A percentile compares a stretch with the other conserved stretches of the same genome.
phyloP scores from a whole-genome alignment of 2,113 vertebrate genomes.

The Excalfactoria chinensis region DNA sequence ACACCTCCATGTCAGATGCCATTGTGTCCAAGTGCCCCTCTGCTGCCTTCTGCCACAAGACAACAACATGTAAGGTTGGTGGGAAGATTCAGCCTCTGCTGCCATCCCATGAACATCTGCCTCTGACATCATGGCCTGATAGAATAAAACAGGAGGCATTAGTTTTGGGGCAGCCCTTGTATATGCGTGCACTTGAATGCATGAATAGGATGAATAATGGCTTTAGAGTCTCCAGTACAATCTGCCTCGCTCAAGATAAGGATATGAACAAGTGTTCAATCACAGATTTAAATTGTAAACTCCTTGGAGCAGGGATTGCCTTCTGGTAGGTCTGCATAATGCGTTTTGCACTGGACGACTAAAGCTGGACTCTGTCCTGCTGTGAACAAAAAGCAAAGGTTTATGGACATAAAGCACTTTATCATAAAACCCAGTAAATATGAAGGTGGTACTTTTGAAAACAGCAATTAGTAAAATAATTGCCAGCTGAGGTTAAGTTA shows the following conservation, averaged over 20 bases:
- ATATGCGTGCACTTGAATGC: conserved; percentile 11
- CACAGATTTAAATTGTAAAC: conserved; percentile 25
- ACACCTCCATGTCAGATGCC: too few relatives aligned
- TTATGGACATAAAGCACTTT: neutral
- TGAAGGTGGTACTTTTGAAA: neutral
- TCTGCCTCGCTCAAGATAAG: conserved; percentile 16
- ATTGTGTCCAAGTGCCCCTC: too few relatives aligned
- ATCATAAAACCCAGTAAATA: neutral
- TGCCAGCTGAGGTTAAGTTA: neutral
- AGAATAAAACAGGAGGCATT: too few relatives aligned
- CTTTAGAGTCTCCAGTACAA: conserved; percentile 33
- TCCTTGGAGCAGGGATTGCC: neutral
- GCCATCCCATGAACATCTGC: too few relatives aligned
- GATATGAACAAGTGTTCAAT: conserved; percentile 32
- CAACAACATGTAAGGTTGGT: too few relatives aligned
- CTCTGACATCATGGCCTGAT: too few relatives aligned
- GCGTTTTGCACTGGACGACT: neutral
- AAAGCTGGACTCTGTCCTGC: neutral
- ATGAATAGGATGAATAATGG: conserved; percentile 42
- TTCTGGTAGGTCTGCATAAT: neutral
- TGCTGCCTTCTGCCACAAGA: too few relatives aligned
- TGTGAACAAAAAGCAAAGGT: neutral
- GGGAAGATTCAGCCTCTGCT: too few relatives aligned
- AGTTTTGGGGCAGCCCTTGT: too few relatives aligned
- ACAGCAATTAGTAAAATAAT: conserved; percentile 10